phyloP scores from a whole-genome alignment of 2,113 vertebrate genomes.

The Pedionomus torquatus region DNA sequence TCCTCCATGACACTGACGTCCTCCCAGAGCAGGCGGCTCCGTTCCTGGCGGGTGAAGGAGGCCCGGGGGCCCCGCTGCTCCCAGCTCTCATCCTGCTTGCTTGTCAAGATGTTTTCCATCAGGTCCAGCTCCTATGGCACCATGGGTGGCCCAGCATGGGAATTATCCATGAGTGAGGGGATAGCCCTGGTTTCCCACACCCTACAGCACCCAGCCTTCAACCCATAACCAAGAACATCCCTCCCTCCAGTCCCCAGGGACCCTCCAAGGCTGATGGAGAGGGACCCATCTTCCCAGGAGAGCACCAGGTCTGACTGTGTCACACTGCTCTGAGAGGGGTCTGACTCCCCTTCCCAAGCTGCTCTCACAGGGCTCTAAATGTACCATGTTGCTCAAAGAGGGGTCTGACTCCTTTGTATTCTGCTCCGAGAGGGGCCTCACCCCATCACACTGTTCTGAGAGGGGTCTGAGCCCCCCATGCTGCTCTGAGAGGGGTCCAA shows the following conservation, averaged over 20 bases:
- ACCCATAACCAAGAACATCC: neutral
- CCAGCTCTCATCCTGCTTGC: conserved; percentile 84
- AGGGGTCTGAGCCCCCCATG: neutral
- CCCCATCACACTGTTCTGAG: neutral
- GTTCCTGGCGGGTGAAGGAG: conserved; percentile 83
- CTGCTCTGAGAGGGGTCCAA: neutral
- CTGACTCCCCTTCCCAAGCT: neutral
- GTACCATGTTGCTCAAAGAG: neutral
- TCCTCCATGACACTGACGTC: conserved; percentile 82
- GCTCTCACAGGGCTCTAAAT: neutral
- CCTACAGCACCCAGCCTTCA: neutral
- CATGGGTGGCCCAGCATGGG: neutral
- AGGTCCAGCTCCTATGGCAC: conserved; percentile 83
- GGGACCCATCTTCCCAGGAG: neutral
- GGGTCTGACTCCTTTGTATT: neutral
- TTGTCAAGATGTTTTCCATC: conserved; percentile 81
- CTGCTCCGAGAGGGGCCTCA: neutral
- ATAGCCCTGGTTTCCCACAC: neutral
- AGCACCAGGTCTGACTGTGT: neutral
- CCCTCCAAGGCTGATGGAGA: neutral
- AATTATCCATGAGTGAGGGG: neutral
- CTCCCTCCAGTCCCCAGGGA: neutral
- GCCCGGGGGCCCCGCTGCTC: conserved; percentile 78
- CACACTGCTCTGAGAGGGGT: neutral
- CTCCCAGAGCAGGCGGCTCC: conserved; percentile 89